Base-by-base conservation (phyloP, 2,888 invertebrate species). In the Megalurothrips usitatus region DNA sequence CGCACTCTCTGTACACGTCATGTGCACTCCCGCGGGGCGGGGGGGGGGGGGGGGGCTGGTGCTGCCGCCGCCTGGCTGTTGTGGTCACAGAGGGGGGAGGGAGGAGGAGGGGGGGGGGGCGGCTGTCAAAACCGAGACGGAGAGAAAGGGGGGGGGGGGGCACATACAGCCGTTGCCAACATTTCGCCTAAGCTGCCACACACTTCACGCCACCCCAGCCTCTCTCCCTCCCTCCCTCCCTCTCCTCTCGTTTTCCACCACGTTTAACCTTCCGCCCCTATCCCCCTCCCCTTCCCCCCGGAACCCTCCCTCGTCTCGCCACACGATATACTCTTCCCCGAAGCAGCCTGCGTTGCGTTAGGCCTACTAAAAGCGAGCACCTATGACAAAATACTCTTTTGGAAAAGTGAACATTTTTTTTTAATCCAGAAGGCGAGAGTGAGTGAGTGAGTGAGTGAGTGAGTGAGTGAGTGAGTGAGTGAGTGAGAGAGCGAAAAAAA, bases 171-270 rank as follows among this genome's bases (percentile, higher is more conserved):
- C 17, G 58, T n/a, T 58, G 58, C 68, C 68, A 68, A 12, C 68
- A 12, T 12, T 68, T 26, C 26, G 68, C 26, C 68, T 26, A 4
- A 26, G 68, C 68, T 26, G 23, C 12, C 23, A 75, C 58, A 75
- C 68, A 75, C 23, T 9, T n/a, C 68, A 23, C 11, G 6, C 68
- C 23, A 4, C 68, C 68, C 68, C 23, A 11, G 23, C 23, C 68
- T 68, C 19, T n/a, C 58, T 19, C 4, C 19, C 63, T n/a, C 63
- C 9, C 63, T n/a, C 63, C n/a, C 63, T 63, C n/a, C n/a, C 63
- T 63, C 68, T 11, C 34, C 68, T 23, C 68, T 75, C 68, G 68
- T 75, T 75, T 75, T 75, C 68, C 68, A 75, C 68, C 68, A 26
- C 68, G 68, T 75, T 75, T 75, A 75, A 75, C 26, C 68, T 26